Percentiles rank a stretch among this genome's conserved stretches.
Conservation (phyloP, 2,113 vertebrate genomes). For the Pyxicephalus adspersus region DNA sequence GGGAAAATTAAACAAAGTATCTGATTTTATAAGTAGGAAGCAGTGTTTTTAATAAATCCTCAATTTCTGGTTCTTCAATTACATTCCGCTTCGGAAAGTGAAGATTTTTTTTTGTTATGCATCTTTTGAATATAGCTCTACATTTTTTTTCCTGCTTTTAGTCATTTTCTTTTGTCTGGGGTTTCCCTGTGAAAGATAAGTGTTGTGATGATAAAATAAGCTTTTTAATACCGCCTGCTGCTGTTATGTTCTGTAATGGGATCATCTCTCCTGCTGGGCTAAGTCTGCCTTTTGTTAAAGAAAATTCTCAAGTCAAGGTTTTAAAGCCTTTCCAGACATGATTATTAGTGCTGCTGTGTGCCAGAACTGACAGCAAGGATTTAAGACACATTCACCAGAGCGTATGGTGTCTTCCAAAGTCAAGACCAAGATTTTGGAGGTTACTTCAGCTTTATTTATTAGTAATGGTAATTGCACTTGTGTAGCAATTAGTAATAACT, state of each 20-base stretch:
- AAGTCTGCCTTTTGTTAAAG: conserved; percentile 49
- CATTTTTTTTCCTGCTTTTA: neutral
- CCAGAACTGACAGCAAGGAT: neutral
- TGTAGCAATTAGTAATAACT: no score
- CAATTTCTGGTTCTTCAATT: no score
- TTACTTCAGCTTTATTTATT: no score
- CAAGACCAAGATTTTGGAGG: no score
- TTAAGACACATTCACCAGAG: neutral
- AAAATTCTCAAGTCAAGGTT: conserved; percentile 26
- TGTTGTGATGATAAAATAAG: conserved; percentile 55
- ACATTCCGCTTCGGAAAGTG: no score
- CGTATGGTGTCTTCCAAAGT: neutral
- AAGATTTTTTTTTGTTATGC: neutral
- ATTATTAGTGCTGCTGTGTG: conserved; percentile 41
- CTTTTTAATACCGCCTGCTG: conserved; percentile 47
- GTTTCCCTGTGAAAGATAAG: conserved; percentile 37
- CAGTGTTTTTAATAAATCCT: no score
- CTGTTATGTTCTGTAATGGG: conserved; percentile 44
- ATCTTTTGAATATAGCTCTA: neutral
- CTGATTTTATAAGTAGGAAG: no score
- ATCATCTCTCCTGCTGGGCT: conserved; percentile 46
- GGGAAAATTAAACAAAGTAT: no score
- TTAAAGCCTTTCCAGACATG: conserved; percentile 46
- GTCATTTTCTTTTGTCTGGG: conserved; percentile 32
- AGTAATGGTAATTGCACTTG: no score